Evolutionary conservation across 1,140 invertebrate genomes (phyloP).

Genomic region (Aphelinus atriplicis): DNA sequence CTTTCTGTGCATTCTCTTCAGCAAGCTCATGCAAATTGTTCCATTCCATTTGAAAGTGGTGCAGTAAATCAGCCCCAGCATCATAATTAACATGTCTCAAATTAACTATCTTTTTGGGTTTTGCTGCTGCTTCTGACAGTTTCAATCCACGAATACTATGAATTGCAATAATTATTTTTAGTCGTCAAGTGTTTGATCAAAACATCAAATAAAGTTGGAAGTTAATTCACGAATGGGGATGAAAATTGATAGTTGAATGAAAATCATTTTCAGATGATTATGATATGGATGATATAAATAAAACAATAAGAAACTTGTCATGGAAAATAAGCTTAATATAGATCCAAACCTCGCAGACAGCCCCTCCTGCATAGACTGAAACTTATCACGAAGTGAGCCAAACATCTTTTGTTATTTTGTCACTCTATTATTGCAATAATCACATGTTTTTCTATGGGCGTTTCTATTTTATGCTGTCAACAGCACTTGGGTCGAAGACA

Average conservation of each 20-base stretch:
- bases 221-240: no score
- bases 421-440: slow-evolving; percentile 1
- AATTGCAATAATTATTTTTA: slow-evolving; percentile 23
- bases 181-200: no score
- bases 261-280: no score
- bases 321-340: no score
- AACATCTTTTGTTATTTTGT: slow-evolving; percentile 58
- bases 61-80: slow-evolving; percentile 70
- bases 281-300: slow-evolving; percentile 10
- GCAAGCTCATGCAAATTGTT: slow-evolving; percentile 71
- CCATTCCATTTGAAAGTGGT: slow-evolving; percentile 75
- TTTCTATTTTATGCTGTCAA: no score
- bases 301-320: slow-evolving; percentile 9
- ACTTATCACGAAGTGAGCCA: slow-evolving; percentile 63
- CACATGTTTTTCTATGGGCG: not conserved
- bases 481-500: no score
- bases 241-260: no score
- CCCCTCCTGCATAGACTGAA: slow-evolving; percentile 66
- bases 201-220: no score
- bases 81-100: slow-evolving; percentile 65
- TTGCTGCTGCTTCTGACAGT: slow-evolving; percentile 49
- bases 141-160: slow-evolving; percentile 60
- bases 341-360: slow-evolving; percentile 61
- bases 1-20: slow-evolving; percentile 72
- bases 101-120: slow-evolving; percentile 51